Evolutionary conservation across 2,113 vertebrate genomes (phyloP), one percentile per base, ranked within the genome.

Genomic region (Mugil cephalus): DNA sequence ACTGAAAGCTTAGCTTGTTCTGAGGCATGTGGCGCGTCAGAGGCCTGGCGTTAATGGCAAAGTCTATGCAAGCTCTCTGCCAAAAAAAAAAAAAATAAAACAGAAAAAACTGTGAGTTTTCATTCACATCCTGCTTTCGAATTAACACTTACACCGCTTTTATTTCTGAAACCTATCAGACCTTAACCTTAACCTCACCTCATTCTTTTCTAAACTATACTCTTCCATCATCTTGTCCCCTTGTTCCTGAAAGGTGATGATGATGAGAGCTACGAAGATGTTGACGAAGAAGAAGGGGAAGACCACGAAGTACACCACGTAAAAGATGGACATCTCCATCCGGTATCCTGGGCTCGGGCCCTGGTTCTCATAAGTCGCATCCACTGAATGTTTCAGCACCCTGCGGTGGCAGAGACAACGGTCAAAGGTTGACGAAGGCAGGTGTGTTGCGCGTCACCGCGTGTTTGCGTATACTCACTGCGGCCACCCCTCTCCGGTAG

Each of bases 321-420:
- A 99, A 94, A 99, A 99, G 93, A 99, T 99, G 91, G 97, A 99
- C 96, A 98, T 99, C 69, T 99, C 97, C 97, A 99, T 98, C 87
- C 97, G 90, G 91, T 97, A 99, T 12, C 97, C 97, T 0, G 97
- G 97, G 93, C 97, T 98, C 4, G 97, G 97, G 17, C 97, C 97
- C 86, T 97, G 97, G 79, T 98, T 97, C 95, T 99, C 97, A 13
- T 98, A 98, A 24, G 97, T 99, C 91, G 97, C 97, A 2, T 99
- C 97, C 71, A 99, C 97, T 1, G 97, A 98, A 93, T 99, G 97
- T 89, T 97, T 98, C 84, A 99, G 96, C 77, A 99, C 97, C 85
- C 97, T 98, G 90, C 15, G 75, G 73, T 76, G 55, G 77, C 71
- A 6, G 30, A 76, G 77, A 2, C 39, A 39, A 54, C 4, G 1